Evolutionary conservation across 1,140 invertebrate species (phyloP).

Genomic region (Euborellia annulipes): DNA sequence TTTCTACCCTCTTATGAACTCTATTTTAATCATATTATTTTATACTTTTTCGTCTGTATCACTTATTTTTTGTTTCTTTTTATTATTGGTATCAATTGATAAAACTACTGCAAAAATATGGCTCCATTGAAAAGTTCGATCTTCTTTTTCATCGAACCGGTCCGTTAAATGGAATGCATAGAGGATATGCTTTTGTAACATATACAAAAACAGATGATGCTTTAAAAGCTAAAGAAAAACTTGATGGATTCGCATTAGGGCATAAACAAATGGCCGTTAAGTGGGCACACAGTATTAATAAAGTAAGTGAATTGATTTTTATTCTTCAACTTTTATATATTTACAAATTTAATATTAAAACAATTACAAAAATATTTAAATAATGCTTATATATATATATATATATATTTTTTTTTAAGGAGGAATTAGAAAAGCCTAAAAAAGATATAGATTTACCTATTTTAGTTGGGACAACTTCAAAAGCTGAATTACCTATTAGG

Average conservation of each 20-base stretch:
- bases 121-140: constrained; percentile 83
- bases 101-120: constrained; percentile 86
- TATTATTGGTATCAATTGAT: constrained; percentile 77
- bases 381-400: constrained; percentile 3
- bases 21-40: too few species aligned
- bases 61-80: constrained; percentile 21
- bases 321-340: constrained; percentile 8
- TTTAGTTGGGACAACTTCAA: constrained; percentile 41
- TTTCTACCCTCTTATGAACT: too few species aligned
- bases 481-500: constrained; percentile 45
- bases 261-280: constrained; percentile 60
- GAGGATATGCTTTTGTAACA: constrained; percentile 88
- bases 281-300: constrained; percentile 59
- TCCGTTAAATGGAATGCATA: constrained; percentile 67
- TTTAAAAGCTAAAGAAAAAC: constrained; percentile 40
- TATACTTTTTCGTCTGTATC: too few species aligned
- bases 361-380: constrained; percentile 10
- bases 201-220: constrained; percentile 50
- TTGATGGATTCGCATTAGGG: constrained; percentile 60
- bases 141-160: constrained; percentile 82
- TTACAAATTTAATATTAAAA: constrained; percentile 2
- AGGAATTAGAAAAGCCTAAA: constrained; percentile 54
- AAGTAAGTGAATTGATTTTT: constrained; percentile 40
- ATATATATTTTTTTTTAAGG: constrained; percentile 30
- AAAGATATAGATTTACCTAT: constrained; percentile 57